These are phyloP conservation scores for Mechanitis mazaeus DNA, from an alignment of 2,888 invertebrate species.

Conservation along the genomic window DNA sequence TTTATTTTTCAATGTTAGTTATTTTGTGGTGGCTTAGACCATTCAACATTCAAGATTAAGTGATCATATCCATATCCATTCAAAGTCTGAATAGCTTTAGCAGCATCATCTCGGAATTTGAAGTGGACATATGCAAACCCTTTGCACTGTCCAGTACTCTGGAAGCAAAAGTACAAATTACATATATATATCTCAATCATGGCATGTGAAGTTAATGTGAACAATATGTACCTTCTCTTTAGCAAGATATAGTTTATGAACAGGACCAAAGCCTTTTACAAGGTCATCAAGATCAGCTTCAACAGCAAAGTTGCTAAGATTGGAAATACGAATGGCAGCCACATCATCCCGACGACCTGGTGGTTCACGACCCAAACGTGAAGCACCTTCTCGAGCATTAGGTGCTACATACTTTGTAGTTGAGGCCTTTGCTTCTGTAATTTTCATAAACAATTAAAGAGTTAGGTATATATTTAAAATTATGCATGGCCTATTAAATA, in stretches of 20 bases:
- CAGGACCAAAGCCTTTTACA: conserved; percentile 94
- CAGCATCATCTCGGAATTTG: conserved; percentile 92
- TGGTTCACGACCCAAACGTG: conserved; percentile 80
- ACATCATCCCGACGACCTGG: conserved; percentile 87
- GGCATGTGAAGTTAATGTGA: background rate
- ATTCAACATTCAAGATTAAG: conserved; percentile 98
- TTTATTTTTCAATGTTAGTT: conserved; percentile 39
- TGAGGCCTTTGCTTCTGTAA: conserved; percentile 59
- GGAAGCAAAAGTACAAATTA: conserved; percentile 38
- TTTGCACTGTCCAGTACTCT: conserved; percentile 89
- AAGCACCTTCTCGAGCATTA: conserved; percentile 89
- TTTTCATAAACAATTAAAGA: conserved; percentile 4
- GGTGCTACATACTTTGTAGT: conserved; percentile 90
- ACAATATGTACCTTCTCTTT: conserved; percentile 84
- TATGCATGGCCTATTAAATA: conserved; percentile 1
- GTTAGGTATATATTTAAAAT: background rate
- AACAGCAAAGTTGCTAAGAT: conserved; percentile 95
- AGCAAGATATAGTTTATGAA: conserved; percentile 95
- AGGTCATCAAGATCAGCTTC: conserved; percentile 97
- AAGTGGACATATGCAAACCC: conserved; percentile 99
- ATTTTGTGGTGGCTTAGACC: conserved; percentile 91
- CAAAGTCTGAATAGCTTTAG: conserved; percentile 90
- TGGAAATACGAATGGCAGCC: conserved; percentile 97
- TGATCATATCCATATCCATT: conserved; percentile 98
- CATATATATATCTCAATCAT: background rate